These are phyloP conservation scores for Erpetoichthys calabaricus DNA, from an alignment of 2,797 vertebrate species.

Conservation along the genomic window DNA sequence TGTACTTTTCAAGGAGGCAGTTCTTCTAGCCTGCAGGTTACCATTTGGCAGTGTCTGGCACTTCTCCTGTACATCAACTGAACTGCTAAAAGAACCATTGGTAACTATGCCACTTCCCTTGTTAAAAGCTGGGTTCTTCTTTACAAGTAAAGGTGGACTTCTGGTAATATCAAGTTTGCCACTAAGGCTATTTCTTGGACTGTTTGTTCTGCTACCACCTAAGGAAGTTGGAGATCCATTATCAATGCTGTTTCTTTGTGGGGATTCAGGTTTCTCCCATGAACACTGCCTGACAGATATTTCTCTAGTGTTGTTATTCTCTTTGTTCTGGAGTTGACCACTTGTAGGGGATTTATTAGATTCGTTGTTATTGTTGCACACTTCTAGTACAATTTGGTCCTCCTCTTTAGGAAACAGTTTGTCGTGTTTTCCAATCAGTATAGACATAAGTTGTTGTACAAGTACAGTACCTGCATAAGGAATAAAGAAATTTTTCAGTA, in stretches of 20 bases:
- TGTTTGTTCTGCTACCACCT: conserved; percentile 51
- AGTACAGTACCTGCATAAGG: conserved; percentile 69
- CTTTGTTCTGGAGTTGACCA: conserved; percentile 66
- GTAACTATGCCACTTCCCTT: conserved; percentile 95
- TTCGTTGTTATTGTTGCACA: conserved; percentile 73
- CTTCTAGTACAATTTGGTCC: conserved; percentile 54
- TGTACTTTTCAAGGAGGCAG: conserved; percentile 60
- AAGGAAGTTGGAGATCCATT: conserved; percentile 50
- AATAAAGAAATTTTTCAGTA: not conserved
- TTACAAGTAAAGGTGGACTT: conserved; percentile 76
- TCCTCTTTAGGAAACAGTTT: conserved; percentile 66
- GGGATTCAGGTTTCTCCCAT: conserved; percentile 74
- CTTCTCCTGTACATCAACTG: conserved; percentile 64
- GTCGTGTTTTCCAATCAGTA: conserved; percentile 82
- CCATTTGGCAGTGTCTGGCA: conserved; percentile 52
- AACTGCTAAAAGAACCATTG: conserved; percentile 90
- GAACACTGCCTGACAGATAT: conserved; percentile 53
- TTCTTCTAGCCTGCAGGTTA: conserved; percentile 54
- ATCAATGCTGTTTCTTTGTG: conserved; percentile 52
- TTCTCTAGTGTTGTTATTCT: conserved; percentile 72
- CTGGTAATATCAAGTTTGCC: conserved; percentile 65
- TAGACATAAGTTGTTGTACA: conserved; percentile 91
- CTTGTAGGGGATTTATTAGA: conserved; percentile 40
- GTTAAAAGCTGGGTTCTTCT: conserved; percentile 88
- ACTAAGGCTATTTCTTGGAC: conserved; percentile 59